Conservation (phyloP, 2,113 vertebrate species). For the Balaeniceps rex region DNA sequence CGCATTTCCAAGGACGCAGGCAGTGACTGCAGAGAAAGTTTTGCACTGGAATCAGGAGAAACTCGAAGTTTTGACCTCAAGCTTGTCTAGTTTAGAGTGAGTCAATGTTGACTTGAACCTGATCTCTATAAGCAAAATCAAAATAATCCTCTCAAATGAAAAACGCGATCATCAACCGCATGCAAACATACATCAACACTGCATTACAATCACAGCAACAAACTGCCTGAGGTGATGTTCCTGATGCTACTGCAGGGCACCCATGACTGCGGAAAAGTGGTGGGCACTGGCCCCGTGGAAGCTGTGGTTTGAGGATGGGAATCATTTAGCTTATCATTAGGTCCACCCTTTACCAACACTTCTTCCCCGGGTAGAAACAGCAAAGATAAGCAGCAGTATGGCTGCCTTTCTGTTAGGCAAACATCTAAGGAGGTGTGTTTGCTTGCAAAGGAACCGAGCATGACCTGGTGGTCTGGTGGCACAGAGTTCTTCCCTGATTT, state of each 20-base stretch:
- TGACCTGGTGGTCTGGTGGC: not conserved
- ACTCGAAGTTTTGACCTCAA: not conserved
- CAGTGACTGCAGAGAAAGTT: not conserved
- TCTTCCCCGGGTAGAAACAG: not conserved
- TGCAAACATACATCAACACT: not conserved
- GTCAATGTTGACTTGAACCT: not conserved
- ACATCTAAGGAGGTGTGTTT: not conserved
- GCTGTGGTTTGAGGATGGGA: not conserved
- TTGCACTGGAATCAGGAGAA: not conserved
- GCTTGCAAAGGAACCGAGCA: not conserved
- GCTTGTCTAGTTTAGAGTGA: not conserved
- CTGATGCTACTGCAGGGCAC: not conserved
- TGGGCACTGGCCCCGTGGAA: not conserved
- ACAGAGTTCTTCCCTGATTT: not conserved
- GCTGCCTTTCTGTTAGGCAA: not conserved
- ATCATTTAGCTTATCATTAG: not conserved
- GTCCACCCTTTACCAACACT: not conserved
- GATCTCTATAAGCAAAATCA: not conserved
- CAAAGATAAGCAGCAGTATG: not conserved
- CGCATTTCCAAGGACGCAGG: not conserved
- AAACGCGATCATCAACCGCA: not conserved
- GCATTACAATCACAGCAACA: not conserved
- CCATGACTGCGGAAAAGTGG: not conserved
- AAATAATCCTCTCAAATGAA: not conserved
- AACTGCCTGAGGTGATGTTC: not conserved